Base-by-base conservation (phyloP, 2,888 invertebrate species). In the Erannis defoliaria region DNA sequence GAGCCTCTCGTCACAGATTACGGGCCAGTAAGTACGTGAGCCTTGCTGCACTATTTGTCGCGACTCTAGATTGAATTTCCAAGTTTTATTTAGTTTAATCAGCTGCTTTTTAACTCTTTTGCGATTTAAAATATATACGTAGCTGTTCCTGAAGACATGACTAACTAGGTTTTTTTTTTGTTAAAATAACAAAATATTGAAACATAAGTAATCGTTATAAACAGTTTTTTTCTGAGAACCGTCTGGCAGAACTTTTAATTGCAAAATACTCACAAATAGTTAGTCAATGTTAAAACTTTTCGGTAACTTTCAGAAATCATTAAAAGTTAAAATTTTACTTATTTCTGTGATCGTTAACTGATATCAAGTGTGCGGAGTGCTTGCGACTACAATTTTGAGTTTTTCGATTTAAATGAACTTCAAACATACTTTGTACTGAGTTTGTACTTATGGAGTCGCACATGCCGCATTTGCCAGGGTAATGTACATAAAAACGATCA, bases 1-100 rank as follows among this genome's bases (percentile, higher is more conserved):
- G 2, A 1, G n/a, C 0, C n/a, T n/a, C 21, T 0, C 26, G 4
- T 0, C 37, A 26, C 26, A 38, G 38, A 5, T 23, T 16, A 16
- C n/a, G 29, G 10, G 8, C 16, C 29, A 45, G 58, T 45, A 35
- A n/a, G 26, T 49, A 23, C 23, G 18, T 10, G 23, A 35, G 18
- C 23, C 46, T n/a, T 26, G 10, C 19, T 31, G 3, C 2, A 29
- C 45, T 53, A 51, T 53, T 46, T 46, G 10, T 29, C 18, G 10
- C 54, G 19, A 26, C 35, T 19, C 38, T 31, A 55, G 54, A 55
- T 54, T 60, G 42, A 60, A 54, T 55, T 55, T 35, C 19, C 26
- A 48, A 49, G 33, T 54, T 59, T 54, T 45, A 19, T 45, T 43
- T 43, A 49, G 23, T 26, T 43, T 35, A 23, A 21, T 31, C 40